phyloP scores from a whole-genome alignment of 1,140 invertebrate species.

The Venustaconcha ellipsiformis region DNA sequence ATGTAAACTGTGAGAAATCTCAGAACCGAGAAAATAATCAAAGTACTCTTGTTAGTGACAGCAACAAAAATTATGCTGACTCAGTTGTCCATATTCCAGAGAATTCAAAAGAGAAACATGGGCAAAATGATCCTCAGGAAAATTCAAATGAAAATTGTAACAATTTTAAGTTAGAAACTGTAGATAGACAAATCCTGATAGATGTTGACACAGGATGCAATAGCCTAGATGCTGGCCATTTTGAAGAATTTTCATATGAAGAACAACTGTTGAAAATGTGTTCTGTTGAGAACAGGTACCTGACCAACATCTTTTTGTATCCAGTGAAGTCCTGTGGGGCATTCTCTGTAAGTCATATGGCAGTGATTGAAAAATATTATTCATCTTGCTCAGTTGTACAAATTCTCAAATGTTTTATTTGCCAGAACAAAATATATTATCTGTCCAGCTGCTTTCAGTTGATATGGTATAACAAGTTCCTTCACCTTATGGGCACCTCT shows the following conservation, averaged over 20 bases:
- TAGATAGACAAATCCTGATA: conserved; percentile 4
- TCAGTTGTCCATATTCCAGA: too few relatives aligned
- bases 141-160: neutral
- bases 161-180: neutral
- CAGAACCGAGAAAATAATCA: too few relatives aligned
- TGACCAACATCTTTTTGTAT: conserved; percentile 84
- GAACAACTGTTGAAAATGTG: conserved; percentile 25
- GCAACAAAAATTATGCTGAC: too few relatives aligned
- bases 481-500: too few relatives aligned
- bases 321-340: conserved; percentile 94
- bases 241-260: neutral
- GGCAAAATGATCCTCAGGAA: neutral
- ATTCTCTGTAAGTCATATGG: conserved; percentile 73
- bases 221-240: too few relatives aligned
- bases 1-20: too few relatives aligned
- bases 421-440: conserved; percentile 2
- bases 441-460: neutral
- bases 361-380: neutral
- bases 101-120: conserved; percentile 3
- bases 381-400: neutral
- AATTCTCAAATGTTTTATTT: neutral
- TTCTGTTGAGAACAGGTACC: conserved; percentile 36
- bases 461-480: too few relatives aligned
- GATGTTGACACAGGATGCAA: neutral
- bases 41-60: too few relatives aligned